Evolutionary conservation across 2,113 vertebrate species (phyloP).

Genomic region (Nannospalax galili): DNA sequence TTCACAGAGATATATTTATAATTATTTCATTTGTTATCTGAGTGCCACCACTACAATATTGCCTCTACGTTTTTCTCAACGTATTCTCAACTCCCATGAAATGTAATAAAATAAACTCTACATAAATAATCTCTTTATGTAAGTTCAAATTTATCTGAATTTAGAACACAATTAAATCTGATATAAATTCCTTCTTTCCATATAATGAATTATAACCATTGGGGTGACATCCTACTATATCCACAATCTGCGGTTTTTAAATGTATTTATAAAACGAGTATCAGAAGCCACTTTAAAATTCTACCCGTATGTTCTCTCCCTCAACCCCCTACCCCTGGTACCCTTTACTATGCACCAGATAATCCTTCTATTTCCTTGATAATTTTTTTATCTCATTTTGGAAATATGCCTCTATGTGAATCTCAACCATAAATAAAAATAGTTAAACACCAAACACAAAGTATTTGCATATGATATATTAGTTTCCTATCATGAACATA

Average conservation of each 20-base stretch:
- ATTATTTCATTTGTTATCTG: background rate
- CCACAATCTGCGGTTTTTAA: background rate
- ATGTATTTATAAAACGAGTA: background rate
- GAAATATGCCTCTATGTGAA: background rate
- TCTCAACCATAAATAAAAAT: background rate
- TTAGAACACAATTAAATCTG: background rate
- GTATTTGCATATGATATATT: background rate
- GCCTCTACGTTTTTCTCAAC: background rate
- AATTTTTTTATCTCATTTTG: background rate
- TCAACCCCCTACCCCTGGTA: too few relatives aligned
- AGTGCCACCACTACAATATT: background rate
- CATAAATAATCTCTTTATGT: background rate
- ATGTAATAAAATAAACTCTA: background rate
- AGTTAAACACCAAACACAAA: background rate
- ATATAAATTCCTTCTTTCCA: background rate
- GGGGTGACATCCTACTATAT: background rate
- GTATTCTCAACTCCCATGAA: background rate
- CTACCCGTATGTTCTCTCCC: fast-evolving
- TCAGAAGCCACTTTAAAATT: background rate
- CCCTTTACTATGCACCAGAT: background rate
- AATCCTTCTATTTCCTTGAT: background rate
- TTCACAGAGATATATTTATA: background rate
- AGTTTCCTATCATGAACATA: background rate
- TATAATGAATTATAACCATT: background rate
- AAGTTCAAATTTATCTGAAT: background rate